A percentile compares a stretch with the other conserved stretches of the same genome.
phyloP scores from a whole-genome alignment of 2,113 vertebrate genomes.

The Leptodactylus fuscus region DNA sequence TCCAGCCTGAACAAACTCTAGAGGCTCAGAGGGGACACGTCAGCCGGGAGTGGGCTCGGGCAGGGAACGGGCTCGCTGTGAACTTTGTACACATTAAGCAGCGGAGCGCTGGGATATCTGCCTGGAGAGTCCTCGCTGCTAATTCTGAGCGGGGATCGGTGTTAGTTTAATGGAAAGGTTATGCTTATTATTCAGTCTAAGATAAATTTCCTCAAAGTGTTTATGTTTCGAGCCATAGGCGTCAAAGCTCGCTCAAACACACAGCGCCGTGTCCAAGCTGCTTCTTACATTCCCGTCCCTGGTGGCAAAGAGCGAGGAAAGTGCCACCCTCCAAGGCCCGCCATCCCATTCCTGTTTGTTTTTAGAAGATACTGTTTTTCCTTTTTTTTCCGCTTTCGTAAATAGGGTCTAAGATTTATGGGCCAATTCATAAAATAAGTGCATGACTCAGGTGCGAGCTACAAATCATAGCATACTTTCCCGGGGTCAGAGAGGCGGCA shows the following conservation, averaged over 20 bases:
- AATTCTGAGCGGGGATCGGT: conserved; percentile 10
- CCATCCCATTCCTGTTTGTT: conserved; percentile 25
- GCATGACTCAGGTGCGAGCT: conserved; percentile 48
- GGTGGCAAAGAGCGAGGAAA: conserved; percentile 33
- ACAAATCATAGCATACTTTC: conserved; percentile 54
- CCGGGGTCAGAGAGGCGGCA: conserved; percentile 32
- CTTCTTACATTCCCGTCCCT: conserved; percentile 17
- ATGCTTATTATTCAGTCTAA: conserved; percentile 58
- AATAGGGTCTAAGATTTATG: conserved; percentile 56
- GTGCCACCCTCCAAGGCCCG: conserved; percentile 10
- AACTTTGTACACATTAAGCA: conserved; percentile 29
- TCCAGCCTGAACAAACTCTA: no score
- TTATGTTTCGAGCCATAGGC: conserved; percentile 57
- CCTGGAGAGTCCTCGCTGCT: conserved; percentile 30
- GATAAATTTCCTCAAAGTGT: conserved; percentile 58
- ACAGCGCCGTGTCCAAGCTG: conserved; percentile 1
- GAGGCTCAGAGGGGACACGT: conserved; percentile 29
- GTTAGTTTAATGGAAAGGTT: conserved; percentile 59
- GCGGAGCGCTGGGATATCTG: conserved; percentile 12
- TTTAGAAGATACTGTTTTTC: conserved; percentile 26
- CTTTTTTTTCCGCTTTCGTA: not conserved
- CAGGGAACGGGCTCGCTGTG: not conserved
- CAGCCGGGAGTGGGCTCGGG: not conserved
- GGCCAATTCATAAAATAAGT: conserved; percentile 55
- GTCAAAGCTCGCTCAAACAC: conserved; percentile 44